phyloP scores from a whole-genome alignment of 2,113 vertebrate genomes.

The Isurus oxyrinchus region DNA sequence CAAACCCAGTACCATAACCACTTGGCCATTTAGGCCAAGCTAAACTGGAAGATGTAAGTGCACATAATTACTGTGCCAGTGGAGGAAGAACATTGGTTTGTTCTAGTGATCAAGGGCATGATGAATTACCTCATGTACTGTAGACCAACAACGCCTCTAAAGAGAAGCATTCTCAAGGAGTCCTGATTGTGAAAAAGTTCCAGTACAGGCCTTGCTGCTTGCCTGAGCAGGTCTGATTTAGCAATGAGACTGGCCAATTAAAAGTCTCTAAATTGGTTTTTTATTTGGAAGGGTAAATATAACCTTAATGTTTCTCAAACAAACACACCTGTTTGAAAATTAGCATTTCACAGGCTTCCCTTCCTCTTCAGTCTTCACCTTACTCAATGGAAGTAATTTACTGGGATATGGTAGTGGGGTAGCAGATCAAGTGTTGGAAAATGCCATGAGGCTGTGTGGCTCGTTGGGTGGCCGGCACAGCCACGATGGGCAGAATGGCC shows the following conservation, averaged over 20 bases:
- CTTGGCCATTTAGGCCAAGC: too few species aligned
- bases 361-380: not conserved
- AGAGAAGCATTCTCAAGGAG: not conserved
- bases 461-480: too few species aligned
- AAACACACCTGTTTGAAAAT: not conserved
- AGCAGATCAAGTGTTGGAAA: too few species aligned
- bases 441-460: too few species aligned
- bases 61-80: not conserved
- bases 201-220: not conserved
- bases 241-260: not conserved
- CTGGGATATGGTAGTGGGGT: too few species aligned
- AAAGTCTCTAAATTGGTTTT: not conserved
- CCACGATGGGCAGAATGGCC: too few species aligned
- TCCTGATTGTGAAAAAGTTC: not conserved
- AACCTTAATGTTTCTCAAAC: not conserved
- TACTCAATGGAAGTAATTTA: not conserved
- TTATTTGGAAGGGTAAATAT: not conserved
- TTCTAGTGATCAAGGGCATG: not conserved
- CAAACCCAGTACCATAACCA: too few species aligned
- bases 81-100: not conserved
- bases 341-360: not conserved
- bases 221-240: not conserved
- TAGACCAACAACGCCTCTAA: not conserved
- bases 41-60: not conserved
- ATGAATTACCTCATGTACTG: not conserved